A percentile compares a stretch with the other conserved stretches of the same genome.
phyloP scores from a whole-genome alignment of 2,888 invertebrate genomes.

The Synanthedon vespiformis region DNA sequence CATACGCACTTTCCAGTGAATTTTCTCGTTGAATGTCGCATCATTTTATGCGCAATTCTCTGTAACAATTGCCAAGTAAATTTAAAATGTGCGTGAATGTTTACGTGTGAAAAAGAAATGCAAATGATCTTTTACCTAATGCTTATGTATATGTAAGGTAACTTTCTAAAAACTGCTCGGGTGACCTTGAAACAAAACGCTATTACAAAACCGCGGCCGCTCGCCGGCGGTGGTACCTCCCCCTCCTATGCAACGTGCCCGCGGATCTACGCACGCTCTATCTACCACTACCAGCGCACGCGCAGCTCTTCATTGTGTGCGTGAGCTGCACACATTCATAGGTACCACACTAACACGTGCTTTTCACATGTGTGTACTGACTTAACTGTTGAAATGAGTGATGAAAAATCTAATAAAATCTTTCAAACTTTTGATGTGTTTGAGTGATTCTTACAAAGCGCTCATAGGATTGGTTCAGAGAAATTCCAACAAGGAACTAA shows the following conservation, averaged over 20 bases:
- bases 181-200: slow-evolving; percentile 70
- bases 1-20: background rate
- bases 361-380: slow-evolving; percentile 20
- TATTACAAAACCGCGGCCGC: slow-evolving; percentile 67
- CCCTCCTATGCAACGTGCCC: slow-evolving; percentile 33
- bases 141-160: slow-evolving; percentile 42
- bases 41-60: background rate
- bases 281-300: slow-evolving; percentile 24
- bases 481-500: slow-evolving; percentile 9
- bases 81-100: too few species aligned
- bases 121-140: slow-evolving; percentile 42
- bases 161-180: slow-evolving; percentile 70
- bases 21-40: too few species aligned
- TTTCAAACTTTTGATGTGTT: slow-evolving; percentile 24
- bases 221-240: slow-evolving; percentile 50
- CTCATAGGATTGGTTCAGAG: slow-evolving; percentile 4
- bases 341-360: slow-evolving; percentile 18
- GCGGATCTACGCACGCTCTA: slow-evolving; percentile 46
- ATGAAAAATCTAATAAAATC: slow-evolving; percentile 49
- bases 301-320: slow-evolving; percentile 23
- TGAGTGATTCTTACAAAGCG: slow-evolving; percentile 13
- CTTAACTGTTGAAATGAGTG: slow-evolving; percentile 50
- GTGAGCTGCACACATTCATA: slow-evolving; percentile 17
- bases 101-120: slow-evolving; percentile 8
- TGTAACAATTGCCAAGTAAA: background rate